Percentiles rank a stretch among this genome's conserved stretches.
These are phyloP conservation scores for Drosophila ambigua DNA, from an alignment of 1,140 invertebrate genomes.

Conservation along the genomic window DNA sequence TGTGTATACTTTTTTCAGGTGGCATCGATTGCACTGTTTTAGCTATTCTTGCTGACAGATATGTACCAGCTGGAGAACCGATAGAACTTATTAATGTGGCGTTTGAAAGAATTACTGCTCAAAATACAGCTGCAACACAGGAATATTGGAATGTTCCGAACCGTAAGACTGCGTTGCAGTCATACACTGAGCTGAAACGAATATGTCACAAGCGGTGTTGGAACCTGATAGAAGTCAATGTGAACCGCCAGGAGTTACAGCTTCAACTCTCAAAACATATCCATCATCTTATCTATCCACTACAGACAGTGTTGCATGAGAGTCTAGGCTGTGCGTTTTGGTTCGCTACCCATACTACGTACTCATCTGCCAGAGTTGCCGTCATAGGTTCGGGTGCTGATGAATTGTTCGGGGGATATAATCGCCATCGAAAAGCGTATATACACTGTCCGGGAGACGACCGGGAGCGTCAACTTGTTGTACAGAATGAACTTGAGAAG, in stretches of 20 bases:
- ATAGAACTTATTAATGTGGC: slow-evolving; percentile 99
- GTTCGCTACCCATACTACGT: slow-evolving; percentile 93
- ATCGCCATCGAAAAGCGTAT: slow-evolving; percentile 91
- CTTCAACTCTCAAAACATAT: slow-evolving; percentile 86
- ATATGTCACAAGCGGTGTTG: slow-evolving; percentile 88
- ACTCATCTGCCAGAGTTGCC: slow-evolving; percentile 84
- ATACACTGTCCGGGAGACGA: slow-evolving; percentile 85
- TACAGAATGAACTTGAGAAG: slow-evolving; percentile 88
- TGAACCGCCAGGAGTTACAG: slow-evolving; percentile 89
- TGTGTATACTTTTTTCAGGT: slow-evolving; percentile 96
- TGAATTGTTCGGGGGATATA: slow-evolving; percentile 98
- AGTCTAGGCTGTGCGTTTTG: slow-evolving; percentile 96
- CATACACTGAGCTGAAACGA: slow-evolving; percentile 89
- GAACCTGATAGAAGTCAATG: slow-evolving; percentile 89
- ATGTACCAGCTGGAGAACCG: slow-evolving; percentile 87
- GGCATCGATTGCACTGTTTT: slow-evolving; percentile 97
- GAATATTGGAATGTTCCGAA: slow-evolving; percentile 88
- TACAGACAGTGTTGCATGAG: slow-evolving; percentile 96
- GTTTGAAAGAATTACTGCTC: slow-evolving; percentile 87
- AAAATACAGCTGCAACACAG: slow-evolving; percentile 8
- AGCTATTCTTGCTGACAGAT: slow-evolving; percentile 91
- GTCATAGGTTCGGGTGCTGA: slow-evolving; percentile 95
- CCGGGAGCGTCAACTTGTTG: slow-evolving; percentile 73
- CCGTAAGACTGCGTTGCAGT: slow-evolving; percentile 90
- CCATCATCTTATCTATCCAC: slow-evolving; percentile 91